phyloP scores from a whole-genome alignment of 2,797 vertebrate species.

The Craterocephalus amniculus region DNA sequence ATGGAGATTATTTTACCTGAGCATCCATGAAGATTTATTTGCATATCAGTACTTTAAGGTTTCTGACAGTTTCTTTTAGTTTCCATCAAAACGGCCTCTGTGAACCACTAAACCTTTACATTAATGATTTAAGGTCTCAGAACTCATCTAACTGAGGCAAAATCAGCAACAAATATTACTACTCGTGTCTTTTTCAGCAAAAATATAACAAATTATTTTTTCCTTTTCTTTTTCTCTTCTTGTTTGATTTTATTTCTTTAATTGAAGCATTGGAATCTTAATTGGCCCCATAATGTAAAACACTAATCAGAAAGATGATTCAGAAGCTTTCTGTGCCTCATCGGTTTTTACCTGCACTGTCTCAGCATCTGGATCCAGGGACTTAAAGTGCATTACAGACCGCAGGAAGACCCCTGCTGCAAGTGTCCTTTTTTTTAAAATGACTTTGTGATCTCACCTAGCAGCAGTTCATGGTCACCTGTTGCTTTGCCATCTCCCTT shows the following conservation, averaged over 20 bases:
- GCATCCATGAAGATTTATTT: background rate
- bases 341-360: background rate
- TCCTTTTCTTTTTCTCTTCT: background rate
- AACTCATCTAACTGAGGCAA: background rate
- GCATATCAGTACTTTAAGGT: background rate
- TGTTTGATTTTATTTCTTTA: background rate
- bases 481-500: conserved; percentile 43
- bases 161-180: background rate
- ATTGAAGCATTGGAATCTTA: background rate
- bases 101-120: background rate
- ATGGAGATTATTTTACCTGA: background rate
- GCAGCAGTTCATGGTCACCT: conserved; percentile 30
- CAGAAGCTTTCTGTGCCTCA: background rate
- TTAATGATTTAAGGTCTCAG: background rate
- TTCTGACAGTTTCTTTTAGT: background rate
- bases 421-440: background rate
- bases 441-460: conserved; percentile 22
- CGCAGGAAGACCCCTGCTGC: conserved; percentile 6
- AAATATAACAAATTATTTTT: background rate
- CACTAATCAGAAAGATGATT: background rate
- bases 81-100: background rate
- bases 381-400: background rate
- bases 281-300: background rate
- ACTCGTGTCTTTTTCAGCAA: background rate
- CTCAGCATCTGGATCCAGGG: conserved; percentile 4